Conservation (phyloP, 2,888 invertebrate genomes). For the Lochmaea capreae region DNA sequence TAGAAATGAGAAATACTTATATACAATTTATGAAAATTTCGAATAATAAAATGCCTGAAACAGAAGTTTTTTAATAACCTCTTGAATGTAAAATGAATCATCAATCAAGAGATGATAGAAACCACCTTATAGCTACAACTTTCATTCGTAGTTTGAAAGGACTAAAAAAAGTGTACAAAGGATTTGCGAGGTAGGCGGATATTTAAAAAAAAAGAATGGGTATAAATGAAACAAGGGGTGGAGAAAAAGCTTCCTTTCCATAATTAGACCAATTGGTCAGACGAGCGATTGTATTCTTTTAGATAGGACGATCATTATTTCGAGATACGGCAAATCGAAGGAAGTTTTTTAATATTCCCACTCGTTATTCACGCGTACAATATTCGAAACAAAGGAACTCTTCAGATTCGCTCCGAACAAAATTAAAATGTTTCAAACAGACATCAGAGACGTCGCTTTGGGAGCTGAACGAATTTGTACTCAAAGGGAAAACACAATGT, state of each 20-base stretch:
- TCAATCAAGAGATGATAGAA: constrained; percentile 33
- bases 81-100: constrained; percentile 13
- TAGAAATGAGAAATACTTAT: neutral
- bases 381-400: constrained; percentile 43
- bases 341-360: constrained; percentile 44
- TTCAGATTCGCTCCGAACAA: constrained; percentile 40
- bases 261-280: constrained; percentile 54
- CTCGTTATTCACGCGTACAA: constrained; percentile 42
- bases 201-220: constrained; percentile 27
- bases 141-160: constrained; percentile 30
- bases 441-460: constrained; percentile 14
- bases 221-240: constrained; percentile 37
- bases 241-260: constrained; percentile 40
- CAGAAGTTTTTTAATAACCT: constrained; percentile 7
- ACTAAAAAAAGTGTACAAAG: constrained; percentile 30
- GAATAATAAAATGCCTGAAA: neutral
- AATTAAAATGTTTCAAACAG: constrained; percentile 36
- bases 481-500: neutral
- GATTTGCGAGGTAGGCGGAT: constrained; percentile 26
- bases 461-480: neutral
- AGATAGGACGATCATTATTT: constrained; percentile 47
- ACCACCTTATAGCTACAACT: constrained; percentile 29
- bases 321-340: constrained; percentile 40
- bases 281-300: constrained; percentile 44
- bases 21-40: neutral